A percentile compares a stretch with the other conserved stretches of the same genome.
Conservation (phyloP, 92 coral and sea anemone species). For the Epizoanthus illoricatus region DNA sequence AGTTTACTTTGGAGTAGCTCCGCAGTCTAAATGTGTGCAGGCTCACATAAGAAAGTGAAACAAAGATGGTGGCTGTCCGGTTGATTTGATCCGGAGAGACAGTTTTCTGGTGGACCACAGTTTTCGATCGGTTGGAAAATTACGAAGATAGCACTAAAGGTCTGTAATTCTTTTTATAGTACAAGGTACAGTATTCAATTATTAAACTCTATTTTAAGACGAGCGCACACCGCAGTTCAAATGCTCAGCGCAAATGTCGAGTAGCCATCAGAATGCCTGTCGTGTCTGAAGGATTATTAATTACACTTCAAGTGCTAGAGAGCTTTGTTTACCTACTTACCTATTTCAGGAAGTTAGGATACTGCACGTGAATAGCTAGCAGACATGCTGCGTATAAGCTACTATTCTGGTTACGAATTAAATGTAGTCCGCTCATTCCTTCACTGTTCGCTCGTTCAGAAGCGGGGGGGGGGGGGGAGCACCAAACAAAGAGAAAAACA, state of each 20-base stretch:
- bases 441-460: no score
- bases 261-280: not conserved
- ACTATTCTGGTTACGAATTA: not conserved
- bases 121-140: not conserved
- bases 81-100: not conserved
- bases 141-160: not conserved
- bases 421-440: no score
- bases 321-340: not conserved
- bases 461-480: no score
- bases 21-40: constrained; percentile 17
- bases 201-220: no score
- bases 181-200: no score
- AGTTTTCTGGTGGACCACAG: not conserved
- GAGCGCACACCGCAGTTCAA: not conserved
- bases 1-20: not conserved
- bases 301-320: not conserved
- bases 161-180: not conserved
- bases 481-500: no score
- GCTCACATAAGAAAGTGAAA: not conserved
- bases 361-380: no score
- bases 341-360: not conserved
- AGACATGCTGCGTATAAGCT: no score
- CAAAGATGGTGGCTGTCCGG: constrained; percentile 18
- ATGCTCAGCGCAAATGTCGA: not conserved
- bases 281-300: not conserved